phyloP scores from a whole-genome alignment of 2,797 vertebrate genomes.

The Sitta carolinensis region DNA sequence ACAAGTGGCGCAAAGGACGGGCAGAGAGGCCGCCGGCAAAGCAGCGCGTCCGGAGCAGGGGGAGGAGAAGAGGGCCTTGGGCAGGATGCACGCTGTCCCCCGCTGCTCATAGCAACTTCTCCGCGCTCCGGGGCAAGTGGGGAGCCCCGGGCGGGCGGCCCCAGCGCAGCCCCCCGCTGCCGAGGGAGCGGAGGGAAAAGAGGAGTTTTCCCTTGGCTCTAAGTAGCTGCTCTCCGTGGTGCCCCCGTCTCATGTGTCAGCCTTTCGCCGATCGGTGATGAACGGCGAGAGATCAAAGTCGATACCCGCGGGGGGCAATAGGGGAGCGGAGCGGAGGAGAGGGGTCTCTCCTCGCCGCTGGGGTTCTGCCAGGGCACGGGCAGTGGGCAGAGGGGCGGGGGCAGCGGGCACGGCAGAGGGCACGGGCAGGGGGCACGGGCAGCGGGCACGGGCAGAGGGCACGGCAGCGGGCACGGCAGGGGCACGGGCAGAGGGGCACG shows the following conservation, averaged over 20 bases:
- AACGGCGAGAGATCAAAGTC: background rate
- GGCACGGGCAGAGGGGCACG: too few relatives aligned
- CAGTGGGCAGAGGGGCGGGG: too few relatives aligned
- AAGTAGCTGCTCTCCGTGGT: background rate
- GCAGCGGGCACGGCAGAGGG: too few relatives aligned
- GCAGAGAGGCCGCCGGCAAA: background rate
- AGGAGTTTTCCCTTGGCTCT: background rate
- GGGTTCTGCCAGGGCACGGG: background rate
- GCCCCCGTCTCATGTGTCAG: background rate
- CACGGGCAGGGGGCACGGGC: too few relatives aligned
- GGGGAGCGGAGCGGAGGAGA: background rate
- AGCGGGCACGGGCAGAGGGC: too few relatives aligned
- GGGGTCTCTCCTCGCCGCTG: background rate
- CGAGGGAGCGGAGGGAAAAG: background rate
- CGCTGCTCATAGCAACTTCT: background rate
- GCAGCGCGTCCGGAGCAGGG: background rate
- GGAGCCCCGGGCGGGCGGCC: background rate
- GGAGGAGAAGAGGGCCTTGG: background rate
- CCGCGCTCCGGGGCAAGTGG: background rate
- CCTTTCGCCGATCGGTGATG: background rate
- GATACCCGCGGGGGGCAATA: background rate
- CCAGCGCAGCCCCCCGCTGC: background rate
- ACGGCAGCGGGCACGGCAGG: too few relatives aligned
- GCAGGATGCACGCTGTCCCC: background rate
- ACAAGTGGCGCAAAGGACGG: background rate